These are phyloP conservation scores for Ictalurus punctatus DNA, from an alignment of 2,113 vertebrate species.

Conservation along the genomic window DNA sequence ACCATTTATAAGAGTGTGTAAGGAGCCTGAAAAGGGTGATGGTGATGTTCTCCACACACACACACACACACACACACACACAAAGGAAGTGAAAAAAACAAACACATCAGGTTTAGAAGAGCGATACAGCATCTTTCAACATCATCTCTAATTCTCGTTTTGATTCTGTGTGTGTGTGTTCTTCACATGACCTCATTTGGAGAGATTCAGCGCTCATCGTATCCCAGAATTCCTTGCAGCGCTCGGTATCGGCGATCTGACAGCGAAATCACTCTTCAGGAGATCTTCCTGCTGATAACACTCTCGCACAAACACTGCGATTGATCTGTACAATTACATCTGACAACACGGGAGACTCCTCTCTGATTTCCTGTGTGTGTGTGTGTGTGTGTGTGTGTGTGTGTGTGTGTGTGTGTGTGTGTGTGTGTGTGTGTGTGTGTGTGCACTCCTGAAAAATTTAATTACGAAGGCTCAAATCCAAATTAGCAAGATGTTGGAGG, in stretches of 20 bases:
- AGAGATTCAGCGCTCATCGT: not conserved
- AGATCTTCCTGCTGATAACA: constrained; percentile 8
- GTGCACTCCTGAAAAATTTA: not conserved
- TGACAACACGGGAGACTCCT: constrained; percentile 24
- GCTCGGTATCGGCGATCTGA: not conserved
- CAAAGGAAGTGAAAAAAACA: too few relatives aligned
- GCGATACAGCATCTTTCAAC: not conserved
- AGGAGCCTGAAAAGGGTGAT: not conserved
- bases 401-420: not conserved
- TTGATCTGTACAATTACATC: constrained; percentile 36
- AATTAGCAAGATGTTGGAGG: not conserved
- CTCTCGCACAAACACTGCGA: not conserved
- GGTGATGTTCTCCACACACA: not conserved
- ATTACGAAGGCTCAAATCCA: not conserved
- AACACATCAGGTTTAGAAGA: not conserved
- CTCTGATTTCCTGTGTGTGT: not conserved
- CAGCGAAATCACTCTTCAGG: not conserved
- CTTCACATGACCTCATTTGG: constrained; percentile 15
- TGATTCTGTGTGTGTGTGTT: not conserved
- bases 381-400: not conserved
- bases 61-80: constrained; percentile 5
- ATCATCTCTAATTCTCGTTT: not conserved
- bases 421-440: constrained; percentile 1
- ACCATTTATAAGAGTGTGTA: not conserved
- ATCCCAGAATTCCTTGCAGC: constrained; percentile 2